Base-by-base conservation (phyloP, 1,140 invertebrate genomes). In the Drosophila persimilis region DNA sequence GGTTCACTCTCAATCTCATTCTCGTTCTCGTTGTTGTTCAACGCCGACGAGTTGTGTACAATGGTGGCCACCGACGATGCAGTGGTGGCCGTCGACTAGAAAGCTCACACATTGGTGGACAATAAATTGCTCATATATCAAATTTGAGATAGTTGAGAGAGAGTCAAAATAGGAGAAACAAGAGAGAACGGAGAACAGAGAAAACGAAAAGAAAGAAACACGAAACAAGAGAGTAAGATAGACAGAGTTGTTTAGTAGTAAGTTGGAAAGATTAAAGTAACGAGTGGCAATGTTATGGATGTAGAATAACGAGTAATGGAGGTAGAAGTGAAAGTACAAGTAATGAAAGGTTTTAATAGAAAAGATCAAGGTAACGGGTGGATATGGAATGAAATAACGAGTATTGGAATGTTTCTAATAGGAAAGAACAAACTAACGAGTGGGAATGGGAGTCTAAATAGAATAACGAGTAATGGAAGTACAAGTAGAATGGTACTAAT, bases 181-280 rank as follows among this genome's bases (percentile, higher is more conserved):
- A 67, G 60, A 52, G 51, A 54, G 20, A 45, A 31, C 45, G 52
- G 62, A 72, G 24, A 64, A 86, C 74, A 71, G 43, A 79, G 73
- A 76, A 70, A 77, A 72, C 72, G 69, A 78, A 85, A 79, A 72
- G 75, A 71, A 85, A 76, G 67, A 86, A 64, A 89, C 60, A 69
- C 67, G 74, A 84, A 71, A 77, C 72, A 54, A 62, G 77, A 65
- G 56, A 84, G 77, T 85, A 85, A 84, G 72, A 84, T 72, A 85
- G 74, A 84, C 74, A 74, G 56, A 71, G 56, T 77, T 51, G 61
- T 73, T 59, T 48, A 89, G 63, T 73, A 79, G 67, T 72, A 70
- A 84, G 67, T 57, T 48, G 60, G 22, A 71, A 74, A 77, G 46
- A 72, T 59, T 1, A 75, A 74, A 77, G 31, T 67, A 72, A 62